Conservation (phyloP, 2,113 vertebrate species). For the Toxostoma redivivum region DNA sequence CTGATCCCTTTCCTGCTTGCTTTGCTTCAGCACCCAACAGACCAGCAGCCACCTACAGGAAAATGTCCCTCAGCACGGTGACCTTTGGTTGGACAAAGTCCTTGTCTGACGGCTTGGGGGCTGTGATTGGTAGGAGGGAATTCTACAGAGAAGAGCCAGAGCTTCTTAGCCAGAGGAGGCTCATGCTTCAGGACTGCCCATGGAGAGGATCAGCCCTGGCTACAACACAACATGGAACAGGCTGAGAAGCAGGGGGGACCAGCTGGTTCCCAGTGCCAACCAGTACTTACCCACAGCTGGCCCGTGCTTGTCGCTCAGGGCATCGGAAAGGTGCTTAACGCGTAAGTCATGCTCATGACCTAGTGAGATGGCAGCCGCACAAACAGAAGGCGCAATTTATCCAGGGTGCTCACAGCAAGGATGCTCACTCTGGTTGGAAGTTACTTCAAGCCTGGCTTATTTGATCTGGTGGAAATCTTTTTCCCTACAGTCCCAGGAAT, state of each 20-base stretch:
- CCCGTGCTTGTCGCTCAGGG: conserved; percentile 91
- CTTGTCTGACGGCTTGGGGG: not conserved
- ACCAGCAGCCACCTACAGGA: not conserved
- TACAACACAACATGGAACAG: not conserved
- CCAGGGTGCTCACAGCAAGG: conserved; percentile 66
- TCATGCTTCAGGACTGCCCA: not conserved
- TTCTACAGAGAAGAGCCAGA: conserved; percentile 10
- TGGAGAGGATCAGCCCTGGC: not conserved
- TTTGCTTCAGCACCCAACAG: not conserved
- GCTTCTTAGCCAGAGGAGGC: not conserved
- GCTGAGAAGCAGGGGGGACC: conserved; percentile 1
- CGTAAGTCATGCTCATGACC: conserved; percentile 92
- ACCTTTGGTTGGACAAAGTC: not conserved
- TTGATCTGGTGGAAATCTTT: not conserved
- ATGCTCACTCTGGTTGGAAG: conserved; percentile 62
- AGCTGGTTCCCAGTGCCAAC: conserved; percentile 36
- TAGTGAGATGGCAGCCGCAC: conserved; percentile 79
- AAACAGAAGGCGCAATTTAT: conserved; percentile 77
- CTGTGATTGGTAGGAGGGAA: conserved; percentile 1
- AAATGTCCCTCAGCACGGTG: not conserved
- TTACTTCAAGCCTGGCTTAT: conserved; percentile 41
- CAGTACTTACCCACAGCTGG: conserved; percentile 84
- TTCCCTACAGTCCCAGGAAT: conserved; percentile 17
- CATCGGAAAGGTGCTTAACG: conserved; percentile 88
- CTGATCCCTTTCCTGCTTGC: not conserved